Percentiles rank a stretch among this genome's conserved stretches.
phyloP scores from a whole-genome alignment of 2,888 invertebrate species.

The Panzeria rudis region DNA sequence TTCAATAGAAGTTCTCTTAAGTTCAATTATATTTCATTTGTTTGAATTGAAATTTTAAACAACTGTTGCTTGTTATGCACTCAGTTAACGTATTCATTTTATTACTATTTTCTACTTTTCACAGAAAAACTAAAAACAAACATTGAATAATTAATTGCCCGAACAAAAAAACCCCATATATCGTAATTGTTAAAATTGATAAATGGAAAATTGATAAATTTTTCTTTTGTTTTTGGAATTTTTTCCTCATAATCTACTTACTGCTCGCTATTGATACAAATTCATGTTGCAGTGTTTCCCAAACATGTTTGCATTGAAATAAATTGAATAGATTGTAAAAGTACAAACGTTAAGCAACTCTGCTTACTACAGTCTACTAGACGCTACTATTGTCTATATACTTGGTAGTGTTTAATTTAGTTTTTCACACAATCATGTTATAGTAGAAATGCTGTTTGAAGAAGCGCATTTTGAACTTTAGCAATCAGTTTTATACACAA shows the following conservation, averaged over 20 bases:
- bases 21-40: slow-evolving; percentile 35
- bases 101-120: background rate
- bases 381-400: background rate
- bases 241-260: background rate
- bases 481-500: background rate
- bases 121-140: background rate
- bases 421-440: background rate
- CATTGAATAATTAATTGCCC: slow-evolving; percentile 17
- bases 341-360: background rate
- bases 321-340: background rate
- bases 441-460: background rate
- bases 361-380: background rate
- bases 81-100: background rate
- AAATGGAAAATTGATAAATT: background rate
- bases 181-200: slow-evolving; percentile 2
- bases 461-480: background rate
- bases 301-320: background rate
- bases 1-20: background rate
- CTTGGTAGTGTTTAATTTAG: background rate
- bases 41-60: slow-evolving; percentile 21
- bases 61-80: slow-evolving; percentile 24
- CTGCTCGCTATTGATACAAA: background rate
- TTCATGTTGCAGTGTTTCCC: background rate
- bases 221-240: background rate
- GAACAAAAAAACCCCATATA: background rate